These are phyloP conservation scores for Nomada goodeniana DNA, from an alignment of 2,888 invertebrate species.

Conservation along the genomic window DNA sequence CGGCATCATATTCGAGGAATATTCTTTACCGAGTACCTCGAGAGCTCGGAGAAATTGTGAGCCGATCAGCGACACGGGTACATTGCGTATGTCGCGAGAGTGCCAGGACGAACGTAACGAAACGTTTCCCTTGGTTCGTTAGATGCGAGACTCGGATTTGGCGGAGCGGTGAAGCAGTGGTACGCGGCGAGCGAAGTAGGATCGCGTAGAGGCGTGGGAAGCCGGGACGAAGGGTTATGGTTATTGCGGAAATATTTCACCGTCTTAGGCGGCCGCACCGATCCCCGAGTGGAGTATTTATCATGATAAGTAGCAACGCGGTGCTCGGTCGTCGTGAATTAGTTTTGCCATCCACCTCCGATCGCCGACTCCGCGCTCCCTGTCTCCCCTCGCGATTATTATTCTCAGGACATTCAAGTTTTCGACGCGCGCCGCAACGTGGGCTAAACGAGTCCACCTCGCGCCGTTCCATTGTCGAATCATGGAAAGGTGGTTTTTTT, in stretches of 20 bases:
- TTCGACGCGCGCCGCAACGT: background rate
- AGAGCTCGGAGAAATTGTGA: too few species aligned
- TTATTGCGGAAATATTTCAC: constrained; percentile 80
- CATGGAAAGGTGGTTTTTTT: background rate
- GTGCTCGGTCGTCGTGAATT: constrained; percentile 62
- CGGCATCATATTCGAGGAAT: too few species aligned
- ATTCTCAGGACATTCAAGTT: background rate
- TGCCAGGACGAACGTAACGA: background rate
- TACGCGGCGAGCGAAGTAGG: constrained; percentile 8
- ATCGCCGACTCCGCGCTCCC: constrained; percentile 6
- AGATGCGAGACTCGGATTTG: background rate
- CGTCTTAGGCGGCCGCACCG: constrained; percentile 74
- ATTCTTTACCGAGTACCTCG: too few species aligned
- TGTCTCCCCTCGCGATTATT: constrained; percentile 17
- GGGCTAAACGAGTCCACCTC: background rate
- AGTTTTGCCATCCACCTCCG: constrained; percentile 32
- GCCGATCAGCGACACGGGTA: too few species aligned
- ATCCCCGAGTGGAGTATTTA: constrained; percentile 74
- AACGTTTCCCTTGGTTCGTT: background rate
- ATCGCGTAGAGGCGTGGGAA: constrained; percentile 77
- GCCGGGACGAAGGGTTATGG: constrained; percentile 72
- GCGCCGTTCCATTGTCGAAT: background rate
- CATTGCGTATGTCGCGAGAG: background rate
- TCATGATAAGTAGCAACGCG: constrained; percentile 76
- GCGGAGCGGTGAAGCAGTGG: constrained; percentile 53